These are phyloP conservation scores for Phaenicophaeus curvirostris DNA, from an alignment of 2,797 vertebrate genomes.

Conservation along the genomic window DNA sequence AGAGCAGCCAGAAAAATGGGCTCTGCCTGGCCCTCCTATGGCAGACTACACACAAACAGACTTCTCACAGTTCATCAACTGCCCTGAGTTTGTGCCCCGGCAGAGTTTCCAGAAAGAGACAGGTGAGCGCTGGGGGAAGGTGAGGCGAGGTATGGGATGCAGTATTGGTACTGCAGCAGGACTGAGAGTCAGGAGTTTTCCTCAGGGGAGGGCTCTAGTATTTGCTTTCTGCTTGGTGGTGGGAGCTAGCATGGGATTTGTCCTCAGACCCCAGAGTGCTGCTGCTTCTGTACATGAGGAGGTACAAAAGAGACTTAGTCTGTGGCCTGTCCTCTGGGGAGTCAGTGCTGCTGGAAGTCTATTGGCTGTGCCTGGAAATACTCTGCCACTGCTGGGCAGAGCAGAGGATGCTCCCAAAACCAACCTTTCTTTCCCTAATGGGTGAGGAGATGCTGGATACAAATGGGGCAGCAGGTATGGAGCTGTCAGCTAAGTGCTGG, in stretches of 20 bases:
- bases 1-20: conserved; percentile 94
- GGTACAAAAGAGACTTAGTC: not conserved
- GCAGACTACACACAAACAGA: conserved; percentile 90
- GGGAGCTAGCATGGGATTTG: not conserved
- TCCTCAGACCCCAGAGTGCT: not conserved
- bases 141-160: not conserved
- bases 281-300: rapidly evolving
- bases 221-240: not conserved
- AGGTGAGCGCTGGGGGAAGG: conserved; percentile 62
- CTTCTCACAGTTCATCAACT: conserved; percentile 96
- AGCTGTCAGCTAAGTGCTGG: not conserved
- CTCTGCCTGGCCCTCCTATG: conserved; percentile 86
- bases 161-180: not conserved
- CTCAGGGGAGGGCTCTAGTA: rapidly evolving
- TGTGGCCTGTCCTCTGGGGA: not conserved
- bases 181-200: not conserved
- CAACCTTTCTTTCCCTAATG: not conserved
- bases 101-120: conserved; percentile 85
- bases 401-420: not conserved
- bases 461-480: not conserved
- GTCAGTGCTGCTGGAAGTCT: not conserved
- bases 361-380: not conserved
- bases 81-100: conserved; percentile 93
- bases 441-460: not conserved
- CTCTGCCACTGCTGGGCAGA: not conserved